A percentile compares a stretch with the other conserved stretches of the same genome.
Conservation (phyloP, 2,888 invertebrate genomes). For the Coenonympha arcania region DNA sequence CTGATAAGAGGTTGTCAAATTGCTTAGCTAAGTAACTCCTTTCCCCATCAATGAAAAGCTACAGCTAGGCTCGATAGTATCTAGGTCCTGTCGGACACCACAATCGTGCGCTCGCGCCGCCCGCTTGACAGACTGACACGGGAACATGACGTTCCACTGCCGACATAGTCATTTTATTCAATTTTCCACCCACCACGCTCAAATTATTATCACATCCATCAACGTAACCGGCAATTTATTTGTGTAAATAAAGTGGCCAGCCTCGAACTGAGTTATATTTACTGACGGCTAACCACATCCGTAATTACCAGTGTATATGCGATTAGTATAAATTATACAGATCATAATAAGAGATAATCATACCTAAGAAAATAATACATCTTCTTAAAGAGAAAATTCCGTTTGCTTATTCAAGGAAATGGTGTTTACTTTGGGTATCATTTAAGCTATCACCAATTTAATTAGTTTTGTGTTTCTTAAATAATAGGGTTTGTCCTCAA, state of each 20-base stretch:
- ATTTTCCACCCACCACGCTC: constrained; percentile 41
- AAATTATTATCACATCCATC: constrained; percentile 44
- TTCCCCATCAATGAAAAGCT: not conserved
- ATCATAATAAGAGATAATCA: not conserved
- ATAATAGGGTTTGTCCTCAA: too few species aligned
- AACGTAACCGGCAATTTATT: constrained; percentile 27
- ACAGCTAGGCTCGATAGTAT: not conserved
- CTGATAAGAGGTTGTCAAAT: too few species aligned
- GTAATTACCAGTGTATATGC: not conserved
- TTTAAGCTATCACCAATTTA: too few species aligned
- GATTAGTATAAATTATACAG: constrained; percentile 1
- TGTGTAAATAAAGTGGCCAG: constrained; percentile 17
- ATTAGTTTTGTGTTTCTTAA: too few species aligned
- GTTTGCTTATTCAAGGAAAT: not conserved
- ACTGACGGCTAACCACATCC: constrained; percentile 1
- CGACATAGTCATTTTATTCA: constrained; percentile 47
- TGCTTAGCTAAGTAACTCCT: too few species aligned
- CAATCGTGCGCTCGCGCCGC: constrained; percentile 29
- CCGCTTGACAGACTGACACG: constrained; percentile 31
- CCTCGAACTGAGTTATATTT: constrained; percentile 5
- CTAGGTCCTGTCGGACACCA: not conserved
- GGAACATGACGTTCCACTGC: constrained; percentile 29
- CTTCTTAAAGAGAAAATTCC: not conserved
- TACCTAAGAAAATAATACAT: not conserved
- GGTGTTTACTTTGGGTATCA: not conserved